Evolutionary conservation across 2,888 invertebrate genomes (phyloP).

Genomic region (Pediacus dermestoides): DNA sequence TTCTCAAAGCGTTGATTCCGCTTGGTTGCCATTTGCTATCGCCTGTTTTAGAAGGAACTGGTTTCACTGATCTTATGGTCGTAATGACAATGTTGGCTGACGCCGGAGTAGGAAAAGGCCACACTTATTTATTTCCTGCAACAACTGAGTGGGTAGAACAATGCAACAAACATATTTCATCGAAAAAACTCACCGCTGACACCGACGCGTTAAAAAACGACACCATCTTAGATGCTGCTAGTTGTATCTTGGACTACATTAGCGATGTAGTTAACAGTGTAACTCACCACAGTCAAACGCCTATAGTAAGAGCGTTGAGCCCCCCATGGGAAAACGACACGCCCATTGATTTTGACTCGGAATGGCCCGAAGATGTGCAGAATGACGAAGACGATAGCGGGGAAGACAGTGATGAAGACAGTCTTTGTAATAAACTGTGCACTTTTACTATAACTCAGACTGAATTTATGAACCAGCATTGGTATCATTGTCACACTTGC

Average conservation of each 20-base stretch:
- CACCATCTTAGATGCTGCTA: slow-evolving; percentile 69
- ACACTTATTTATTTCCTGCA: slow-evolving; percentile 75
- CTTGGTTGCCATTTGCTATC: slow-evolving; percentile 66
- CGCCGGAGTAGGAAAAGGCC: slow-evolving; percentile 71
- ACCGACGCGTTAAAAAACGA: slow-evolving; percentile 49
- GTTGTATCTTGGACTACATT: slow-evolving; percentile 79
- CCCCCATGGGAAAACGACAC: slow-evolving; percentile 80
- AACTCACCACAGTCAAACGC: slow-evolving; percentile 34
- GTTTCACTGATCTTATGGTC: slow-evolving; percentile 73
- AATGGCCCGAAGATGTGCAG: slow-evolving; percentile 73
- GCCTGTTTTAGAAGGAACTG: slow-evolving; percentile 62
- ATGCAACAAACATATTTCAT: slow-evolving; percentile 60
- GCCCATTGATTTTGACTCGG: slow-evolving; percentile 68
- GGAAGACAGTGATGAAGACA: slow-evolving; percentile 93
- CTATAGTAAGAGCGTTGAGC: slow-evolving; percentile 56
- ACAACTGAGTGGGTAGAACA: slow-evolving; percentile 76
- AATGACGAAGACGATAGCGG: slow-evolving; percentile 92
- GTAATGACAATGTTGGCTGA: slow-evolving; percentile 83
- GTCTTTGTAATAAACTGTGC: slow-evolving; percentile 86
- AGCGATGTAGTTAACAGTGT: slow-evolving; percentile 69
- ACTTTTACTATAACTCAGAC: slow-evolving; percentile 91
- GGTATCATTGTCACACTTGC: slow-evolving; percentile 99
- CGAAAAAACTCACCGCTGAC: slow-evolving; percentile 54
- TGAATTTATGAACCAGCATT: slow-evolving; percentile 97
- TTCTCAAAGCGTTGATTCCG: slow-evolving; percentile 71